Evolutionary conservation across 2,113 vertebrate genomes (phyloP), one percentile per base, ranked within the genome.

Genomic region (Alces alces): DNA sequence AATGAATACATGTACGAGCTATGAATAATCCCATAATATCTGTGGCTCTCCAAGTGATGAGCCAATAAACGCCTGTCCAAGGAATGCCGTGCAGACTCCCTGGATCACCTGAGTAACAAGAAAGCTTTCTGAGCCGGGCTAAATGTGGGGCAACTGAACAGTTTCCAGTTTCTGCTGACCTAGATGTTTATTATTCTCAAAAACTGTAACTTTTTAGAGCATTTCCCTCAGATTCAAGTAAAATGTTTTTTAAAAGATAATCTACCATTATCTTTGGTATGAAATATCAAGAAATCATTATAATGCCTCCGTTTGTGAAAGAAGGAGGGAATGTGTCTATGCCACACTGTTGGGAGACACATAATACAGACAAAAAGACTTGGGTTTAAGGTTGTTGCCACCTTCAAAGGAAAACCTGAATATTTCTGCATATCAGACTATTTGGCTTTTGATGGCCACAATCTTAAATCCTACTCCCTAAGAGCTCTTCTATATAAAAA

Each of bases 401-500:
- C 25, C 85, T 80, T 80, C 30, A 30, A 30, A 90, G 76, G 80
- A 85, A 95, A 55, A n/a, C 12, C 39, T 43, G 28, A 70, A 8
- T 4, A 43, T 88, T 64, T 80, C n/a, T 80, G 13, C 21, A 36
- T 17, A 10, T 82, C 39, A 23, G 52, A 23, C 27, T 66, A 13
- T 39, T 92, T 86, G 57, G 4, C 14, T 73, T 58, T 76, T 12
- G 14, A 33, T 54, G 82, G 93, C 23, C n/a, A 70, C 30, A 70
- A 30, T 14, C 30, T 93, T 54, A 30, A 52, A 84, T 87, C 88
- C 57, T 87, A 47, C 8, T 88, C 36, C 7, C 23, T 47, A 80
- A 21, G 82, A 57, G 21, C 50, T 73, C n/a, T n/a, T 39, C 43
- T 93, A 8, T 64, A 54, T 33, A 43, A 61, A 94, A 94, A 84